Base-by-base conservation (phyloP, 1,140 invertebrate genomes). In the Laupala kohalensis region DNA sequence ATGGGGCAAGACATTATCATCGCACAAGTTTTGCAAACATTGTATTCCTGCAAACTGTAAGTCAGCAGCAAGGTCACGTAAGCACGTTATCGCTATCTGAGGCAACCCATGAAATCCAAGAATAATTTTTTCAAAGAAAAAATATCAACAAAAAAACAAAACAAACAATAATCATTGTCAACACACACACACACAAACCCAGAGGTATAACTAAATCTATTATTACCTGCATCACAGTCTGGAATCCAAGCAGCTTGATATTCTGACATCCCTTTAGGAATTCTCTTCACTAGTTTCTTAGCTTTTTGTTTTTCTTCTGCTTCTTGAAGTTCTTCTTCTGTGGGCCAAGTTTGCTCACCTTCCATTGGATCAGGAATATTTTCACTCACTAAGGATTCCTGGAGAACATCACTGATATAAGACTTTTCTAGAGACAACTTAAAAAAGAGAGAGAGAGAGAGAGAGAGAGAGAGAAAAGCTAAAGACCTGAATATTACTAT, bases 181-280 rank as follows among this genome's bases (percentile, higher is more conserved):
- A n/a, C n/a, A n/a, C n/a, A n/a, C n/a, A n/a, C n/a, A n/a, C n/a
- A n/a, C n/a, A n/a, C n/a, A n/a, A n/a, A n/a, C n/a, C n/a, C n/a
- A n/a, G n/a, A n/a, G n/a, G n/a, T n/a, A n/a, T n/a, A n/a, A n/a
- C n/a, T 62, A 64, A 27, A 53, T 63, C 72, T 70, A 70, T 70
- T 73, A 63, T 71, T 74, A 83, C 83, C 84, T 71, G 82, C 85
- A 77, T 89, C 87, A 70, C 86, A 83, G 75, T 93, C 90, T 5
- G 91, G 84, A 79, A 98, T 96, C 96, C 96, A 99, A 30, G 95
- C 90, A 25, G 96, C 94, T 83, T 99, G 97, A 81, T 99, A 99
- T 70, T 93, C 92, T 15, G 95, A 98, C 77, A 93, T 95, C 63
- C 96, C 96, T 82, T 95, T 94, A 0, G 95, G 95, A 26, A 97